These are phyloP conservation scores for Allobates femoralis DNA, from an alignment of 2,797 vertebrate genomes.

Conservation along the genomic window DNA sequence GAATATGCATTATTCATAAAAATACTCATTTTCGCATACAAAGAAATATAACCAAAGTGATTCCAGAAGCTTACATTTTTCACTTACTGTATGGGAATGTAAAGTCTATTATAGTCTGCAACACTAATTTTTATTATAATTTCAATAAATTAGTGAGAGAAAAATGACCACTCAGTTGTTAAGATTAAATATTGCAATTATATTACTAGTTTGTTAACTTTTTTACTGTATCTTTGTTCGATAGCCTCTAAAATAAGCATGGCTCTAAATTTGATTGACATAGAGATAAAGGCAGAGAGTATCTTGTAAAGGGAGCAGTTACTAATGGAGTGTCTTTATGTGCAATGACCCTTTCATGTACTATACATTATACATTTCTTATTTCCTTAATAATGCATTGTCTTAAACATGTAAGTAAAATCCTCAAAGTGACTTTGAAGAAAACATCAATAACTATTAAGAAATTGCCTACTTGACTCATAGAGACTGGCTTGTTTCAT, in stretches of 20 bases:
- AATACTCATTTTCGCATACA: neutral
- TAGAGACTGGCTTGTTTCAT: neutral
- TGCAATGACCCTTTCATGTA: constrained; percentile 14
- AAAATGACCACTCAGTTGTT: neutral
- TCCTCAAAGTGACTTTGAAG: constrained; percentile 23
- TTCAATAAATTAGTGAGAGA: neutral
- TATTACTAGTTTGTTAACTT: neutral
- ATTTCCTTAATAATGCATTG: constrained; percentile 9
- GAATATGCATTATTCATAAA: neutral
- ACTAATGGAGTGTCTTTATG: neutral
- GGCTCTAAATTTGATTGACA: neutral
- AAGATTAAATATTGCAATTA: neutral
- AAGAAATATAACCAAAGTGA: neutral
- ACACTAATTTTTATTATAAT: neutral
- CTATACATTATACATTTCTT: constrained; percentile 1
- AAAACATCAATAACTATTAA: constrained; percentile 10
- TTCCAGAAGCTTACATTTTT: neutral
- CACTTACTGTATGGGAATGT: neutral
- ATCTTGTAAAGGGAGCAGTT: neutral
- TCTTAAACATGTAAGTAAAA: constrained; percentile 75
- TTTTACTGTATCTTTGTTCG: neutral
- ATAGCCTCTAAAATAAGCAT: neutral
- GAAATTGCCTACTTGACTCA: neutral
- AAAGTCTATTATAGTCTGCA: neutral
- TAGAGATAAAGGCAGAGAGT: neutral